A percentile compares a stretch with the other conserved stretches of the same genome.
Conservation (phyloP, 2,888 invertebrate species). For the Chrysomela aeneicollis region DNA sequence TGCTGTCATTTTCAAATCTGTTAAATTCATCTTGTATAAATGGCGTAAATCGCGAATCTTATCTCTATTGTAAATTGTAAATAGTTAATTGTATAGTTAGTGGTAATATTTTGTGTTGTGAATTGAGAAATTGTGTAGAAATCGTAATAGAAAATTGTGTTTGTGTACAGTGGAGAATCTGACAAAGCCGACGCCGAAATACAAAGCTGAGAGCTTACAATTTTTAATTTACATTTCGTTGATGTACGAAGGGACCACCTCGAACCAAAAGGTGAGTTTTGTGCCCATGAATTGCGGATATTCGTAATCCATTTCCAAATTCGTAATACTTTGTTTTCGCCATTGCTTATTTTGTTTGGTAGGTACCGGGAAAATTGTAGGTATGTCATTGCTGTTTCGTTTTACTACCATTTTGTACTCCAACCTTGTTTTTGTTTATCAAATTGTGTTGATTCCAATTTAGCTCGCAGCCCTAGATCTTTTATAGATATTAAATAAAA, state of each 20-base stretch:
- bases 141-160: slow-evolving; percentile 66
- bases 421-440: neutral
- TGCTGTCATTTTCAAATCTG: slow-evolving; percentile 63
- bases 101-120: slow-evolving; percentile 71
- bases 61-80: slow-evolving; percentile 76
- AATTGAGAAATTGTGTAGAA: slow-evolving; percentile 63
- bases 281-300: slow-evolving; percentile 8
- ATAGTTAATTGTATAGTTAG: slow-evolving; percentile 78
- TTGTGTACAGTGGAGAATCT: slow-evolving; percentile 68
- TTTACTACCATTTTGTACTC: slow-evolving; percentile 37
- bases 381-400: slow-evolving; percentile 55
- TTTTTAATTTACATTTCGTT: slow-evolving; percentile 57
- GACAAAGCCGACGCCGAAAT: slow-evolving; percentile 68
- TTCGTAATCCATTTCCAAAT: slow-evolving; percentile 39
- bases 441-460: neutral
- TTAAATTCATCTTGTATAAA: slow-evolving; percentile 72
- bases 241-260: slow-evolving; percentile 52
- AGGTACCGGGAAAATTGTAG: slow-evolving; percentile 60
- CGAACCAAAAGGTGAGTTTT: slow-evolving; percentile 56
- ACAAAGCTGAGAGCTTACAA: slow-evolving; percentile 62
- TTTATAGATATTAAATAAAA: neutral
- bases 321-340: slow-evolving; percentile 67
- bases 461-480: neutral
- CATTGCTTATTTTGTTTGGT: slow-evolving; percentile 59
- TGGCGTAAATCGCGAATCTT: slow-evolving; percentile 72